These are phyloP conservation scores for Sebastes matsubarae DNA, from an alignment of 2,797 vertebrate genomes.

Conservation along the genomic window DNA sequence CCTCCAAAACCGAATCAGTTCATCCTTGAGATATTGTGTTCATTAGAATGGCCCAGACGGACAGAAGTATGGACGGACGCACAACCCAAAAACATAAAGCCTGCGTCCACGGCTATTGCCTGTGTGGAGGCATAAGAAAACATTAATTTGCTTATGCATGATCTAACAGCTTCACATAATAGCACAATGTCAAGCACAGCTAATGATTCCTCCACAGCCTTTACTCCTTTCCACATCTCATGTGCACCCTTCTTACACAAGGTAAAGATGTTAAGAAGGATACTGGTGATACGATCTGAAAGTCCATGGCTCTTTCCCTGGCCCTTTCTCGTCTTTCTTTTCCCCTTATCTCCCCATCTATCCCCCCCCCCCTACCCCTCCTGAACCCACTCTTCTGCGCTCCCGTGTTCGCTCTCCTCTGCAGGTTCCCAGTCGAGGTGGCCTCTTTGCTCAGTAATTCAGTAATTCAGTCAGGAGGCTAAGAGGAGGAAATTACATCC, in stretches of 20 bases:
- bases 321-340: slow-evolving; percentile 20
- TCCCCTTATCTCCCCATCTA: slow-evolving; percentile 51
- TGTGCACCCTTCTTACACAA: slow-evolving; percentile 2
- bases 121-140: neutral
- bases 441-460: slow-evolving; percentile 61
- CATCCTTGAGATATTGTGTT: too few species aligned
- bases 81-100: too few species aligned
- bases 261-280: slow-evolving; percentile 38
- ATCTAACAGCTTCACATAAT: slow-evolving; percentile 2
- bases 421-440: slow-evolving; percentile 40
- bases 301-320: slow-evolving; percentile 12
- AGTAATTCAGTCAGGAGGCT: slow-evolving; percentile 68
- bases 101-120: neutral
- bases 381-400: slow-evolving; percentile 4
- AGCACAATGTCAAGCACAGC: slow-evolving; percentile 22
- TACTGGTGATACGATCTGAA: slow-evolving; percentile 39
- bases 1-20: too few species aligned
- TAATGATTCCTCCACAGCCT: slow-evolving; percentile 14
- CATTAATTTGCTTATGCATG: neutral
- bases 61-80: too few species aligned
- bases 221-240: neutral
- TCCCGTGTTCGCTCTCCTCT: slow-evolving; percentile 12
- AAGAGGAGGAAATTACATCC: slow-evolving; percentile 71
- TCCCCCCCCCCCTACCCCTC: neutral
- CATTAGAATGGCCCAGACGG: too few species aligned